Conservation (phyloP, 2,113 vertebrate species). For the Ceyx melanurus region DNA sequence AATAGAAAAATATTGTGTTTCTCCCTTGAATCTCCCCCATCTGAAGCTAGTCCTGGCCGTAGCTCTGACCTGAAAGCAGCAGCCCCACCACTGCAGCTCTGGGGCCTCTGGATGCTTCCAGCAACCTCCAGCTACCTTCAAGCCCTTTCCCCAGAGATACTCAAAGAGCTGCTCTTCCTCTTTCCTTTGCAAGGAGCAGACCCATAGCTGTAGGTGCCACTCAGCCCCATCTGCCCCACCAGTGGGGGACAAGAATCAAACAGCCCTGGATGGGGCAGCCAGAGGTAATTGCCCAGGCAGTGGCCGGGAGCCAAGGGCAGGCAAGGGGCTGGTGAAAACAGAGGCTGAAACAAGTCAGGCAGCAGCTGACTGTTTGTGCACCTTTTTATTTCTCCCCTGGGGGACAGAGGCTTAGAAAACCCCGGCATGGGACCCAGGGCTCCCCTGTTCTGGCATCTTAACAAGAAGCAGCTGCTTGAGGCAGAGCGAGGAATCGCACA, state of each 20-base stretch:
- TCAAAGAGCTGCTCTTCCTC: neutral
- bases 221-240: neutral
- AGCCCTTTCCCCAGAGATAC: neutral
- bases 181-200: neutral
- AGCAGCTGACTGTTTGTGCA: constrained; percentile 19
- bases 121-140: neutral
- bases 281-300: constrained; percentile 11
- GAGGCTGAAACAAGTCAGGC: constrained; percentile 15
- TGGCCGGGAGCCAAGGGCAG: neutral
- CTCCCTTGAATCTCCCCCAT: neutral
- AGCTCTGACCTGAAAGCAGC: neutral
- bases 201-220: neutral
- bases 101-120: no score
- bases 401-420: neutral
- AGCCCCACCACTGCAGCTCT: fast-evolving
- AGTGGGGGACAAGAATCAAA: neutral
- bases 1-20: neutral
- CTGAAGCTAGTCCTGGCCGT: neutral
- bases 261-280: neutral
- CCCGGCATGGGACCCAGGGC: neutral
- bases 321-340: neutral
- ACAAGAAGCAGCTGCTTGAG: constrained; percentile 61
- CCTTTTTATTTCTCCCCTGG: constrained; percentile 22
- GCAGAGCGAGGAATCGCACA: constrained; percentile 8
- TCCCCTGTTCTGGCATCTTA: constrained; percentile 59